phyloP scores from a whole-genome alignment of 2,888 invertebrate species.

The Aleiodes alternator region DNA sequence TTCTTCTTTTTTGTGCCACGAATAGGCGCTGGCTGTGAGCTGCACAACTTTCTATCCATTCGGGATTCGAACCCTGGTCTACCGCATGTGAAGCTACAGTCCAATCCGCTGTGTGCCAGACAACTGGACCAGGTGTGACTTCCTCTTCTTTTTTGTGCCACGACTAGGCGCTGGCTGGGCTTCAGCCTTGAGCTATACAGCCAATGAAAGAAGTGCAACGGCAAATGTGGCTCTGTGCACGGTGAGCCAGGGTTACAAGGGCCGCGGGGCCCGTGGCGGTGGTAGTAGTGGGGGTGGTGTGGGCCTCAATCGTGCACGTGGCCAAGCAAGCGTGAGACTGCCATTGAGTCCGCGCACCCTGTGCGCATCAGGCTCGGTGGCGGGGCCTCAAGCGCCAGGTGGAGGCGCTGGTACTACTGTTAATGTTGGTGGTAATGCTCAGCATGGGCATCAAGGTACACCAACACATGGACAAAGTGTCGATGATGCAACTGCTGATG shows the following conservation, averaged over 20 bases:
- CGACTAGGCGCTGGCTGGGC: too few relatives aligned
- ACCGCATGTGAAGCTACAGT: too few relatives aligned
- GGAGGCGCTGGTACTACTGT: constrained; percentile 50
- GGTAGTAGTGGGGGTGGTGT: constrained; percentile 43
- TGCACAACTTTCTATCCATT: too few relatives aligned
- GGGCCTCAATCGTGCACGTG: constrained; percentile 53
- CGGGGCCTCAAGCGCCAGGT: constrained; percentile 60
- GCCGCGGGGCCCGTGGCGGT: constrained; percentile 69
- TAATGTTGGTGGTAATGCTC: constrained; percentile 39
- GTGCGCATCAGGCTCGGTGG: constrained; percentile 60
- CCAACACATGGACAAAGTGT: constrained; percentile 39
- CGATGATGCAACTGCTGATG: constrained; percentile 64
- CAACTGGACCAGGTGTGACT: too few relatives aligned
- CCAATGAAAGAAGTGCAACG: constrained; percentile 54
- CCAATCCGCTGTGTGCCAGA: too few relatives aligned
- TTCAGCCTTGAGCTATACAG: too few relatives aligned
- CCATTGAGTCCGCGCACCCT: constrained; percentile 68
- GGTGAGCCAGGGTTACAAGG: constrained; percentile 71
- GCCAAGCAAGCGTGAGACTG: constrained; percentile 64
- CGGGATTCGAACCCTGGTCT: too few relatives aligned
- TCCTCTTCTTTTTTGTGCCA: too few relatives aligned
- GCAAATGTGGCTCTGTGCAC: constrained; percentile 75
- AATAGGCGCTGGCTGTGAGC: too few relatives aligned
- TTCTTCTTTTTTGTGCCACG: too few relatives aligned
- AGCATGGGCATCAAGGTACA: constrained; percentile 29